Base-by-base conservation (phyloP, 1,140 invertebrate genomes). In the Penaeus japonicus region DNA sequence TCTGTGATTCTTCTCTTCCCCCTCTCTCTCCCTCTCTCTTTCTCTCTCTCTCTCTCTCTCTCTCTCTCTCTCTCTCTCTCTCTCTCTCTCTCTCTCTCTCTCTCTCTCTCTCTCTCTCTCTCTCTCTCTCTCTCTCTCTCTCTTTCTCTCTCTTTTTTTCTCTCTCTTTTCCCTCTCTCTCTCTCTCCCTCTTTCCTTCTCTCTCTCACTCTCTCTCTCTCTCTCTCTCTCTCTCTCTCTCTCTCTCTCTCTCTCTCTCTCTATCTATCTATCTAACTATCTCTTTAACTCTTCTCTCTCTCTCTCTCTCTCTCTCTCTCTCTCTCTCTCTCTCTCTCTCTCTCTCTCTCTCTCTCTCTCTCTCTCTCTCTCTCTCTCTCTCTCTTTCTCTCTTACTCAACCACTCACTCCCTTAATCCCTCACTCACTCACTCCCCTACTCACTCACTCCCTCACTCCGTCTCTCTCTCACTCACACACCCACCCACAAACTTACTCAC, bases 11-110 rank as follows among this genome's bases (percentile, higher is more conserved):
- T 27, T 27, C 27, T 27, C 30, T 35, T n/a, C 22, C 0, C n/a
- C 27, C 78, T 84, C 59, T 84, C 59, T 84, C 81, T 70, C 81
- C 39, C 81, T 65, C 32, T 84, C 57, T 47, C 81, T 65, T 32
- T 65, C 59, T 84, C 55, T 65, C 59, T 47, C 59, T 84, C 59
- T 70, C 59, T 70, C 59, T 65, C 30, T 84, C 81, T 47, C 81
- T 84, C 59, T 65, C 81, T 47, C 81, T 70, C 55, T 47, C 57
- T 70, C 30, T 15, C 82, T 65, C 4, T n/a, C 12, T 65, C 12
- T n/a, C 4, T 65, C 59, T 65, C 12, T 27, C 12, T 27, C 12
- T 12, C 12, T 79, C n/a, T 53, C 15, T 35, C 47, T 53, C 47
- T 79, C 32, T 39, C 77, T 35, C 15, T 79, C 47, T 79, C n/a